These are phyloP conservation scores for Gymnarchus niloticus DNA, from an alignment of 2,113 vertebrate species.

Conservation along the genomic window DNA sequence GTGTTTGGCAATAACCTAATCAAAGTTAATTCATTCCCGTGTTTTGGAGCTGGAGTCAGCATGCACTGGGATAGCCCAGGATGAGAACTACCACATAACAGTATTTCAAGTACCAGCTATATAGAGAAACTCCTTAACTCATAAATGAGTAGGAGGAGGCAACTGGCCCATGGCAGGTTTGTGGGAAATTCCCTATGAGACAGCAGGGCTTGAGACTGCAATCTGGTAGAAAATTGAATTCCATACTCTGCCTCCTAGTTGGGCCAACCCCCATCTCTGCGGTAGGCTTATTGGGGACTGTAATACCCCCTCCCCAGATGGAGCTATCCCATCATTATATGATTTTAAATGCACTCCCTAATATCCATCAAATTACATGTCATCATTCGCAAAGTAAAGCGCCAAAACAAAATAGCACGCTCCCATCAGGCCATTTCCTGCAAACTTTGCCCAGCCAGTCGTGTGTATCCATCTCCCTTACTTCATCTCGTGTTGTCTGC, in stretches of 20 bases:
- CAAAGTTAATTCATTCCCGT: background rate
- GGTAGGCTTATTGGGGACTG: background rate
- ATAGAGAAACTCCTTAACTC: background rate
- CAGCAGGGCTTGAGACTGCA: background rate
- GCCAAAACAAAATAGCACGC: no score
- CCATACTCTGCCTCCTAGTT: background rate
- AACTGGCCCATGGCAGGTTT: background rate
- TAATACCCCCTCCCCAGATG: background rate
- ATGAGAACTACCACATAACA: no score
- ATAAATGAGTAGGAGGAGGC: background rate
- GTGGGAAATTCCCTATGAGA: background rate
- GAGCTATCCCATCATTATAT: background rate
- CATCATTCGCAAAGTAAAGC: background rate
- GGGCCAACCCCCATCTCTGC: background rate
- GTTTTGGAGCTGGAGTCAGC: no score
- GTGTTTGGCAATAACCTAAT: background rate
- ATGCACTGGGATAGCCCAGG: no score
- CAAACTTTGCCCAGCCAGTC: background rate
- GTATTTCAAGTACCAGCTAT: no score
- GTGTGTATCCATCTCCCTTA: background rate
- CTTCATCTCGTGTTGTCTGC: background rate
- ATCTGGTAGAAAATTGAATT: constrained; percentile 12
- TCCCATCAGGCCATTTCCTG: no score
- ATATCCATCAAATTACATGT: background rate
- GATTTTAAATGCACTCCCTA: background rate